Evolutionary conservation across 53 echinoderm and acorn worm species (phyloP).

Genomic region (Actinopyga echinites): DNA sequence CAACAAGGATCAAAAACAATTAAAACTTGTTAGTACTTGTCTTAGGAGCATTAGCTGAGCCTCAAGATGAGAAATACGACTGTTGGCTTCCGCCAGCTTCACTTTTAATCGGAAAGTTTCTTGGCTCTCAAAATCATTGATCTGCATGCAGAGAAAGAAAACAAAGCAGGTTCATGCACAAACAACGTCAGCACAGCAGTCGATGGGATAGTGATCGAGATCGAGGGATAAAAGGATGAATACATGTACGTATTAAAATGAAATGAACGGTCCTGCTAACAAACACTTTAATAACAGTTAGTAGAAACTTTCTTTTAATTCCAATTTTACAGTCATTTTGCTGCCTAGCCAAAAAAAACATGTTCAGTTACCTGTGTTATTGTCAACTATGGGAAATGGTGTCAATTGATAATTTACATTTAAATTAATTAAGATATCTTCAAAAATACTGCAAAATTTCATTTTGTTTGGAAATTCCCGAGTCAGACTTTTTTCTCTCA

Average conservation of each 20-base stretch:
- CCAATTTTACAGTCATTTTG: too few species aligned
- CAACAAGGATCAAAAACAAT: neutral
- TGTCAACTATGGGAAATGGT: too few species aligned
- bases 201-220: too few species aligned
- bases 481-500: too few species aligned
- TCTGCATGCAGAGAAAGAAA: constrained; percentile 40
- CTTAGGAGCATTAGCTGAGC: constrained; percentile 21
- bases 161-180: neutral
- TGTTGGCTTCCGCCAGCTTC: constrained; percentile 49
- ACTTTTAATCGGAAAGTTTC: constrained; percentile 40
- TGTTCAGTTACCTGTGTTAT: too few species aligned
- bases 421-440: too few species aligned
- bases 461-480: too few species aligned
- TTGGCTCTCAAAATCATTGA: constrained; percentile 15
- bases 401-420: too few species aligned
- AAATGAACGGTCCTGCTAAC: neutral
- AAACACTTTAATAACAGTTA: too few species aligned
- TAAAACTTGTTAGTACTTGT: constrained; percentile 37
- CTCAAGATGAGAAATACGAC: constrained; percentile 18
- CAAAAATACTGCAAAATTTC: too few species aligned
- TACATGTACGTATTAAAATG: neutral
- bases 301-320: too few species aligned
- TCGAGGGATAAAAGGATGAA: neutral
- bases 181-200: constrained; percentile 15
- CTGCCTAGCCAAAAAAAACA: too few species aligned